phyloP scores from a whole-genome alignment of 53 echinoderm and acorn worm species.

The Antedon mediterranea region DNA sequence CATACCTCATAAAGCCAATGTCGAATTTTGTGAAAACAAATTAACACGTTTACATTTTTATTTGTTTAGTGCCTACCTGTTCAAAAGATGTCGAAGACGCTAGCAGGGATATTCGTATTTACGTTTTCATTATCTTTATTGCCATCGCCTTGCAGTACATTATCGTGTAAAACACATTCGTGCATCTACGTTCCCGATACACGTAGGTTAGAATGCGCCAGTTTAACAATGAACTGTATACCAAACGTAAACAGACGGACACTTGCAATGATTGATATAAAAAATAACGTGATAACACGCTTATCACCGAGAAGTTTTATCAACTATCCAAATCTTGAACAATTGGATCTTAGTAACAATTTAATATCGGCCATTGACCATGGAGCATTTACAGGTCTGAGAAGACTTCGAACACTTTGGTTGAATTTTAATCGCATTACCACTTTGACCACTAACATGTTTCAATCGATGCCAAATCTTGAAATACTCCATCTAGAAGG shows the following conservation, averaged over 20 bases:
- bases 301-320: slow-evolving; percentile 30
- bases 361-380: slow-evolving; percentile 33
- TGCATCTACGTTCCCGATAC: neutral
- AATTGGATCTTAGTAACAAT: slow-evolving; percentile 59
- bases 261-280: slow-evolving; percentile 32
- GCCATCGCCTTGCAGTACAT: neutral
- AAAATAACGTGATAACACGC: slow-evolving; percentile 47
- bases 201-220: neutral
- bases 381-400: slow-evolving; percentile 34
- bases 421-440: slow-evolving; percentile 59
- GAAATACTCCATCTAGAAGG: slow-evolving; percentile 51
- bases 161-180: neutral
- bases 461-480: slow-evolving; percentile 33
- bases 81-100: neutral
- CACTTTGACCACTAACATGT: slow-evolving; percentile 25
- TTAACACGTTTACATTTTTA: neutral
- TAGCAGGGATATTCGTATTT: neutral
- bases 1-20: too few species aligned
- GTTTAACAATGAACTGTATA: neutral
- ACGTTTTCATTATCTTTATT: neutral
- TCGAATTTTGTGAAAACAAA: too few species aligned
- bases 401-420: slow-evolving; percentile 19
- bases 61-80: neutral
- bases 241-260: neutral
- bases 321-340: slow-evolving; percentile 29